Conservation (phyloP, 2,797 vertebrate species). For the Diceros bicornis region DNA sequence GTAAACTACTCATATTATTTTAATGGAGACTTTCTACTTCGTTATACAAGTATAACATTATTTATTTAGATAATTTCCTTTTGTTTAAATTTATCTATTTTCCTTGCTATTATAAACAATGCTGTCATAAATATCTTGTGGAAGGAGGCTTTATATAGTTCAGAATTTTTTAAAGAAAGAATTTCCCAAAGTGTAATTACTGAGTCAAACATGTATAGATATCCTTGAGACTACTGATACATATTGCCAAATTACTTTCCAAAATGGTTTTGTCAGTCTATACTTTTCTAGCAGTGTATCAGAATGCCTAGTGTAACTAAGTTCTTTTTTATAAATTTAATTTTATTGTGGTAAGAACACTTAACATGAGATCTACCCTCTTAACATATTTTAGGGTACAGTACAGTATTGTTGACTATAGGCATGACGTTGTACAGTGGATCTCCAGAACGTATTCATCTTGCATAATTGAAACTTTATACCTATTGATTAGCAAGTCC, state of each 20-base stretch:
- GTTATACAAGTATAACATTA: neutral
- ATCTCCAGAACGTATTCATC: neutral
- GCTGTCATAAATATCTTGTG: neutral
- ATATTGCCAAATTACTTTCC: slow-evolving; percentile 6
- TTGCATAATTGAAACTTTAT: neutral
- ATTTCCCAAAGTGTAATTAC: neutral
- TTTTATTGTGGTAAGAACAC: neutral
- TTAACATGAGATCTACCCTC: neutral
- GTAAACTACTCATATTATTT: neutral
- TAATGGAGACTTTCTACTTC: neutral
- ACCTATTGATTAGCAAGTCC: neutral
- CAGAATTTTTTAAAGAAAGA: neutral
- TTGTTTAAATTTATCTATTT: slow-evolving; percentile 26
- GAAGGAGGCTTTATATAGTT: neutral
- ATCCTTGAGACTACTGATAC: neutral
- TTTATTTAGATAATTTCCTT: neutral
- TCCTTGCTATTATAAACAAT: neutral
- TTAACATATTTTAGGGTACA: neutral
- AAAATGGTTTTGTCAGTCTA: neutral
- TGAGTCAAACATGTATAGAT: neutral
- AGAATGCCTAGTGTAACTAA: neutral
- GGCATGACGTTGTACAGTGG: neutral
- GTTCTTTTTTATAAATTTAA: neutral
- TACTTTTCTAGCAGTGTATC: neutral
- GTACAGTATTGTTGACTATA: neutral